Base-by-base conservation (phyloP, 1,140 invertebrate genomes). In the Branchinecta lynchi region DNA sequence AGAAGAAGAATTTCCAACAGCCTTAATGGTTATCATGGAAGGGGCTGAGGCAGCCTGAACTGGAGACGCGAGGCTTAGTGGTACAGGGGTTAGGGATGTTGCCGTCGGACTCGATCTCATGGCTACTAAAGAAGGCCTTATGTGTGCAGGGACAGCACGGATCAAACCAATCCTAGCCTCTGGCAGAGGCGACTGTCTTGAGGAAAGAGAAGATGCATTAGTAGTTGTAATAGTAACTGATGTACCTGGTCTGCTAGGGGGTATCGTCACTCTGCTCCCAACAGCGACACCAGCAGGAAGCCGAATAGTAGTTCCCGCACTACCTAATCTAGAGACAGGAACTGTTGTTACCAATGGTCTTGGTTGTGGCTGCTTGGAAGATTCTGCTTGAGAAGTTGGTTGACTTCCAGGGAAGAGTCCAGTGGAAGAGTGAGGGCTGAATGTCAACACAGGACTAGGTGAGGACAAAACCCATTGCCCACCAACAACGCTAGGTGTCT, bases 161-260 rank as follows among this genome's bases (percentile, higher is more conserved):
- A 60, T 60, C 51, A 60, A 3, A 15, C 51, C 51, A 12, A 60
- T 15, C 17, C 17, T 60, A 20, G 51, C 12, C 17, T 60, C 51
- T 6, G 51, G 51, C 12, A 60, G 51, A 15, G 51, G 51, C 12
- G 51, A 60, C 51, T 60, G 51, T 60, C 51, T 12, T 20, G 51
- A 60, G 12, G 51, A 12, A 15, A 6, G 12, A 12, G 17, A 1
- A 15, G 12, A 12, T 60, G 51, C 51, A 6, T 60, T 60, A 3
- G 51, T 15, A 60, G 51, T 60, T 60, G 51, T 60, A 15, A 60
- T 60, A 15, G 51, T 60, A 20, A 60, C 51, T 60, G 51, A 60
- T 3, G 51, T 15, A 15, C 51, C 51, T 12, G 12, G 51, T 60
- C 51, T 60, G 12, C 12, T 60, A 20, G 51, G 12, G 17, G 51